Evolutionary conservation across 2,888 invertebrate species (phyloP), one percentile per base, ranked within the genome.

Genomic region (Timandra comae): DNA sequence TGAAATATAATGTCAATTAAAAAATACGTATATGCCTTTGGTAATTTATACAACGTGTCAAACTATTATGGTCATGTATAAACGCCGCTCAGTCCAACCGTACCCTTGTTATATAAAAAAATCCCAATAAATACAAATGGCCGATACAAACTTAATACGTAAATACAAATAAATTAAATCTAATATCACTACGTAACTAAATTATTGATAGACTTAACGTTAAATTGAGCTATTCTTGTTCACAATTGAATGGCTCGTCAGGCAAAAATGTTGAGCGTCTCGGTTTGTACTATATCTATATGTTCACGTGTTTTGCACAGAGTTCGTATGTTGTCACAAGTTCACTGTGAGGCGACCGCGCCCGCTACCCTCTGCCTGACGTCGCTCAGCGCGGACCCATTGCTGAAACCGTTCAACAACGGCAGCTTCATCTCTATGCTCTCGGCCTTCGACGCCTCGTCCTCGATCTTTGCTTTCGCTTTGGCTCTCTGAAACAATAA

Each of bases 341-440:
- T 29, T 77, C 72, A 85, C 66, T 84, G 84, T 30, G 84, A 72
- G 27, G 84, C 84, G 27, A 84, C 82, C 0, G 85, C 85, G 2
- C 82, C 82, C 1, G 84, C 85, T 53, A 85, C 70, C 44, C 85
- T 57, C 40, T 85, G 84, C 50, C 84, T 70, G 1, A 85, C 82
- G 45, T 78, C 84, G 9, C 64, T 62, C 3, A 85, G 61, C 7
- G 73, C 64, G 0, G 82, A 68, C 0, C 80, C 75, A 29, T 80
- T 84, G 39, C 77, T 67, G 59, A 85, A 84, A 0, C 85, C 76
- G 32, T 82, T 84, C 25, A 84, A 62, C n/a, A 80, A 53, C 0
- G 77, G 73, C 21, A 75, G 49, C 50, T 70, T 76, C 55, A 61
- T 72, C 35, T 80, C 80, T 41, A 71, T 78, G n/a, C 65, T 46